Evolutionary conservation across 2,797 vertebrate genomes (phyloP).

Genomic region (Hydrocynus forskahlii): DNA sequence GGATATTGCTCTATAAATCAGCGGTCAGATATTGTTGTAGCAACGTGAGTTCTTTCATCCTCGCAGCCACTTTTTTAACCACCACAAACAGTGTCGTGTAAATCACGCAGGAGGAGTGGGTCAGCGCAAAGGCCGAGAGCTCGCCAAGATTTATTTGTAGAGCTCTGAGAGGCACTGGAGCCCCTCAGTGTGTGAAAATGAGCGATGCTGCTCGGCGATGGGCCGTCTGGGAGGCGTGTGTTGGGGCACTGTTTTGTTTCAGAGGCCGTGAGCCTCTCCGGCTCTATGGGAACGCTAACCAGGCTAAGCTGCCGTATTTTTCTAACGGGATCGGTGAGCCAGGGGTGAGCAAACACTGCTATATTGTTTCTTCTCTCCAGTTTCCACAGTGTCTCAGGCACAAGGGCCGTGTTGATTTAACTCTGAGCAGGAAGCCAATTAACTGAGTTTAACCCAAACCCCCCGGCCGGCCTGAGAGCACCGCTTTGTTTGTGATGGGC

Average conservation of each 20-base stretch:
- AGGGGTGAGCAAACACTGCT: conserved; percentile 60
- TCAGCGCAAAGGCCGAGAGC: conserved; percentile 25
- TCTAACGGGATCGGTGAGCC: conserved; percentile 47
- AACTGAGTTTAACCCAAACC: conserved; percentile 63
- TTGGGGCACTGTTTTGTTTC: conserved; percentile 45
- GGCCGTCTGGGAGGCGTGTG: conserved; percentile 27
- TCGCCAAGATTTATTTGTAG: conserved; percentile 48
- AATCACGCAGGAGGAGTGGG: conserved; percentile 51
- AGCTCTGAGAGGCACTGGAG: conserved; percentile 34
- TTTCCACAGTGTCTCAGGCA: conserved; percentile 61
- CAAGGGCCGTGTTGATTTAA: conserved; percentile 66
- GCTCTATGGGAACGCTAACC: conserved; percentile 59
- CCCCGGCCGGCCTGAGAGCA: conserved; percentile 53
- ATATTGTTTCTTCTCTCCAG: conserved; percentile 63
- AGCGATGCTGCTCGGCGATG: conserved; percentile 37
- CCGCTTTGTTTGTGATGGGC: conserved; percentile 58
- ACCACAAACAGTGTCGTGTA: conserved; percentile 42
- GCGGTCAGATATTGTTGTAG: conserved; percentile 46
- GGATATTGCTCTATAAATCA: conserved; percentile 48
- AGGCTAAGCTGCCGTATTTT: conserved; percentile 54
- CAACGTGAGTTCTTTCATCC: conserved; percentile 52
- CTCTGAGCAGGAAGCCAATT: conserved; percentile 68
- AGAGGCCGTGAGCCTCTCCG: conserved; percentile 44
- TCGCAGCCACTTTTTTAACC: conserved; percentile 39
- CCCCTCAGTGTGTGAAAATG: conserved; percentile 40